These are phyloP conservation scores for Agrotis puta DNA, from an alignment of 2,888 invertebrate species.

Conservation along the genomic window DNA sequence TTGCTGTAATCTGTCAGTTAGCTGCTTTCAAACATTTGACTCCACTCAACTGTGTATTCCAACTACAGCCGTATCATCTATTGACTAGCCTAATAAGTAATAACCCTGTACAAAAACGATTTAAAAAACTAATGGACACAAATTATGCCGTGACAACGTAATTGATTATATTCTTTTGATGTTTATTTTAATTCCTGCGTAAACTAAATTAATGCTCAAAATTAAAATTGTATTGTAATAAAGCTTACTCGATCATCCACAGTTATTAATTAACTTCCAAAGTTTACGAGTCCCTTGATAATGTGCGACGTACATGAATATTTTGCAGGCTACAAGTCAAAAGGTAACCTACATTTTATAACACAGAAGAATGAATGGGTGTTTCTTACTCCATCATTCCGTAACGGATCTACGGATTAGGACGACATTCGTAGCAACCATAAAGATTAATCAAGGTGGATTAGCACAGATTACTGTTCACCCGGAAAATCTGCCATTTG, in stretches of 20 bases:
- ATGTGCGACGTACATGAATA: slow-evolving; percentile 14
- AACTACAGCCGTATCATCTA: slow-evolving; percentile 25
- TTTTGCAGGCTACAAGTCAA: slow-evolving; percentile 11
- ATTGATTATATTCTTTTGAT: slow-evolving; percentile 36
- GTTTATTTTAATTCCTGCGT: slow-evolving; percentile 32
- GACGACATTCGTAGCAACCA: slow-evolving; percentile 2
- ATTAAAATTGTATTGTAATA: slow-evolving; percentile 45
- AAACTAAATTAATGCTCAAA: slow-evolving; percentile 17
- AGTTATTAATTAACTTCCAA: slow-evolving; percentile 40
- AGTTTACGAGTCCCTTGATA: slow-evolving; percentile 46
- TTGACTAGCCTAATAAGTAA: slow-evolving; percentile 23
- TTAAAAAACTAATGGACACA: slow-evolving; percentile 24
- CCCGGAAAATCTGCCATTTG: slow-evolving; percentile 14
- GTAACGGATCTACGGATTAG: slow-evolving; percentile 10
- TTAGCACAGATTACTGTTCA: slow-evolving; percentile 11
- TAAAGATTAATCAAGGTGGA: slow-evolving; percentile 8
- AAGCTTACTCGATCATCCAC: slow-evolving; percentile 38
- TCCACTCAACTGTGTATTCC: slow-evolving; percentile 66
- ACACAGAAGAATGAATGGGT: slow-evolving; percentile 5
- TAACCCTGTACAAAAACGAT: slow-evolving; percentile 27
- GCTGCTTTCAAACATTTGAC: slow-evolving; percentile 70
- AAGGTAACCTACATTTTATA: slow-evolving; percentile 11
- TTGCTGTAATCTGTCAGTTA: slow-evolving; percentile 76
- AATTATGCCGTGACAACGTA: slow-evolving; percentile 40
- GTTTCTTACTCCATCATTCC: not conserved